Percentiles rank a stretch among this genome's conserved stretches.
phyloP scores from a whole-genome alignment of 2,113 vertebrate species.

The Cyanoramphus novaezelandiae region DNA sequence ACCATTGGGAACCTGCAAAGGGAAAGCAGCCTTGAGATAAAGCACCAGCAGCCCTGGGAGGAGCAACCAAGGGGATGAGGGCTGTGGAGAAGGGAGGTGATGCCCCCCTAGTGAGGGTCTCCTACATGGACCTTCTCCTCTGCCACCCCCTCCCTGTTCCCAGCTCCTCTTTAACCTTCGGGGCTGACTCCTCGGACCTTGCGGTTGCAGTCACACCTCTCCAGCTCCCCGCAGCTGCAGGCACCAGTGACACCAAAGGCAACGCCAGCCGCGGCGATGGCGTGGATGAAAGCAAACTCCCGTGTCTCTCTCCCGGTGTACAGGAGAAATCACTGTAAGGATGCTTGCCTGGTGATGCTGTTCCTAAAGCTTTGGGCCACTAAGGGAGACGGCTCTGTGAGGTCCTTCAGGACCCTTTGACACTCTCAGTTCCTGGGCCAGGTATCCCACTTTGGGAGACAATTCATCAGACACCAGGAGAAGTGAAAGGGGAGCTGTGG shows the following conservation, averaged over 20 bases:
- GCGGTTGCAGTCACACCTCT: slow-evolving; percentile 78
- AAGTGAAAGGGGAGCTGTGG: background rate
- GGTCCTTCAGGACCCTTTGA: background rate
- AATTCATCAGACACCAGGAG: background rate
- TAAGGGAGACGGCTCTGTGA: background rate
- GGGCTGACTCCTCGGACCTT: slow-evolving; percentile 78
- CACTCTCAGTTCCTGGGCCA: background rate
- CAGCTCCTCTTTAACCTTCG: slow-evolving; percentile 54
- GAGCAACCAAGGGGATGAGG: background rate
- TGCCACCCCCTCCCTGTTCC: background rate
- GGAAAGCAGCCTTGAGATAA: background rate
- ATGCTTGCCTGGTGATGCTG: background rate
- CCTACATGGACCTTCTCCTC: background rate
- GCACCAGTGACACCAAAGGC: slow-evolving; percentile 78
- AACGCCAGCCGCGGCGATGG: slow-evolving; percentile 69
- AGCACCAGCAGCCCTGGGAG: background rate
- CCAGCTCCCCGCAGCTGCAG: slow-evolving; percentile 79
- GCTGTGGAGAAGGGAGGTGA: background rate
- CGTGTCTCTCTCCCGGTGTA: too few relatives aligned
- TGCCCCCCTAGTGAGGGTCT: background rate
- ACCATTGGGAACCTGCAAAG: slow-evolving; percentile 80
- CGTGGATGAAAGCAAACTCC: slow-evolving; percentile 76
- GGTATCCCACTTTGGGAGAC: background rate
- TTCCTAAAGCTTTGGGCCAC: background rate
- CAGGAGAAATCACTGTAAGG: background rate